Base-by-base conservation (phyloP, 2,113 vertebrate genomes). In the Pseudopipra pipra region DNA sequence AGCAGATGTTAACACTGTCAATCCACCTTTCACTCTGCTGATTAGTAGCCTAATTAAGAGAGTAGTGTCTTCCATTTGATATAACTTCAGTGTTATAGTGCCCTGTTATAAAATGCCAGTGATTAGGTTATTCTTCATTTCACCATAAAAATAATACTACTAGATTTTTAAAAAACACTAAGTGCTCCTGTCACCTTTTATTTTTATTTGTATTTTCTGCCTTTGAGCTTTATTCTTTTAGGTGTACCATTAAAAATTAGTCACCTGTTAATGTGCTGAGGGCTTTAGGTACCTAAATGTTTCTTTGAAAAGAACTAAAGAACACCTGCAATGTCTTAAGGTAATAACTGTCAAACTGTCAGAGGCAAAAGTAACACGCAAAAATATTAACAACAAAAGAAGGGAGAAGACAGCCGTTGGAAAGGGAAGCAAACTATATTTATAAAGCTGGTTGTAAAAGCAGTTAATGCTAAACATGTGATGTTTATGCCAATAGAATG, bases 401-500 rank as follows among this genome's bases (percentile, higher is more conserved):
- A 94, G 83, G 19, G 24, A 85, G 77, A 91, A 92, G 86, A 82
- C 85, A 93, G 90, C 76, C 20, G 20, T 82, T 87, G 61, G 68
- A 93, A 90, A 54, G 18, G 43, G 72, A 95, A 93, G 49, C 9
- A 88, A 83, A 43, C 93, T 94, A 20, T 73, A 85, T 92, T 94
- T 81, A 65, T 92, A 93, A 95, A 92, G 76, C 63, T 66, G 54
- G 41, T 87, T 92, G 72, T 87, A 94, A 88, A 95, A 92, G 83
- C 11, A 1, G 85, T 95, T 96, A 93, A 88, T 93, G 66, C 72
- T 96, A 91, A 96, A 93, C 88, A 94, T 97, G 89, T 95, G 95
- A 95, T 80, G 66, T 91, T 96, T 96, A 84, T 96, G 84, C 93
- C 80, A 96, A 89, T 78, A 91, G 75, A 94, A 87, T 96, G 94